Evolutionary conservation across 2,888 invertebrate species (phyloP).

Genomic region (Drosophila barbarae): DNA sequence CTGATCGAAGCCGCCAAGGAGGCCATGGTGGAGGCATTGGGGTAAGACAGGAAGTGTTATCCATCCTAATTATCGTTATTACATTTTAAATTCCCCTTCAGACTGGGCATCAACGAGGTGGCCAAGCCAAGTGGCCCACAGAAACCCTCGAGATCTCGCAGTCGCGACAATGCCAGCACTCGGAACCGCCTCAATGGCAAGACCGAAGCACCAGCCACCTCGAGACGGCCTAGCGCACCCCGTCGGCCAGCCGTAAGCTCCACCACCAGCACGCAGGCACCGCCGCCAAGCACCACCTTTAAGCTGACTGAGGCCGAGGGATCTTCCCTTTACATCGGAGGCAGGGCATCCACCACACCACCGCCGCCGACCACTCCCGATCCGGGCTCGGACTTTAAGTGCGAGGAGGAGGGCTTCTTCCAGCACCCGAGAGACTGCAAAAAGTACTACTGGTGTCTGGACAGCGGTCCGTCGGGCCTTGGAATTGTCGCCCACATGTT

Average conservation of each 20-base stretch:
- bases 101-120: constrained; percentile 78
- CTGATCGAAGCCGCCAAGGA: constrained; percentile 95
- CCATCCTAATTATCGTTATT: neutral
- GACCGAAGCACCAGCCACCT: constrained; percentile 53
- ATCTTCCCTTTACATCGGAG: constrained; percentile 75
- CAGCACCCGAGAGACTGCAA: constrained; percentile 95
- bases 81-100: constrained; percentile 20
- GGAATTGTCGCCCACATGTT: constrained; percentile 95
- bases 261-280: constrained; percentile 54
- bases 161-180: constrained; percentile 64
- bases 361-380: constrained; percentile 91
- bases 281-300: constrained; percentile 72
- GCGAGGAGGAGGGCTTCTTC: constrained; percentile 95
- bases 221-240: constrained; percentile 43
- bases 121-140: constrained; percentile 73
- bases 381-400: constrained; percentile 93
- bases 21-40: constrained; percentile 84
- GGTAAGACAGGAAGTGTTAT: constrained; percentile 80
- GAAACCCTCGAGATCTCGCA: constrained; percentile 74
- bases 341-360: constrained; percentile 82
- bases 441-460: constrained; percentile 96
- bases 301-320: constrained; percentile 71
- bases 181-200: constrained; percentile 64
- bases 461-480: constrained; percentile 91
- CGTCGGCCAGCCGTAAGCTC: constrained; percentile 42